Base-by-base conservation (phyloP, 2,797 vertebrate species). In the Catharus ustulatus region DNA sequence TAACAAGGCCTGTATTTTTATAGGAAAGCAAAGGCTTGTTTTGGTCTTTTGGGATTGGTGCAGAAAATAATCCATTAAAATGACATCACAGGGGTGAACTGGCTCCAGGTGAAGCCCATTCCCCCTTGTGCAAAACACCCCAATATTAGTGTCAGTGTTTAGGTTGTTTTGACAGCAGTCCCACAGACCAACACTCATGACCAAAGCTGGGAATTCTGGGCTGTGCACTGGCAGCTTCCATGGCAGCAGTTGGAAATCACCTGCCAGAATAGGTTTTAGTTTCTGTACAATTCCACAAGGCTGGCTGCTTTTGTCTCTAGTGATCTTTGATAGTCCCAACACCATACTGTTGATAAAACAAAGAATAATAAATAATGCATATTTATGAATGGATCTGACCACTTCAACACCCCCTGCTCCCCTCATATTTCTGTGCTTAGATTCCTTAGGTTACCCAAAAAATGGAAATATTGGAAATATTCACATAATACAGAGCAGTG, bases 1-100 rank as follows among this genome's bases (percentile, higher is more conserved):
- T 84, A 89, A 93, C 74, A 86, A 92, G 69, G 75, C 49, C 55
- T 48, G 58, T 29, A 52, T 80, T 94, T 89, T 78, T 87, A 87
- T 23, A 42, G 42, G 55, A 83, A 95, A 55, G 34, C n/a, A 84
- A 57, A 81, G 61, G 46, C 26, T 61, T 82, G 73, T 24, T 86
- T 82, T 86, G 73, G n/a, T 69, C 42, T 62, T 94, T 83, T n/a
- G 43, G 61, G 61, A 61, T n/a, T 38, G 34, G 18, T 79, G 62
- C 43, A 76, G 51, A 89, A 93, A 78, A 59, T 19, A 80, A 71
- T 68, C 43, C 26, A 73, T 92, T 72, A 68, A 80, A 49, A 21
- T 5, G 6, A 51, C 24, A 40, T 62, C 79, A 18, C 46, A 46
- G 46, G 81, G 29, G 20, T 71, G 32, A 82, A 64, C 62, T 62